These are phyloP conservation scores for Oreochromis spilurus DNA, from an alignment of 2,113 vertebrate species.

Conservation along the genomic window DNA sequence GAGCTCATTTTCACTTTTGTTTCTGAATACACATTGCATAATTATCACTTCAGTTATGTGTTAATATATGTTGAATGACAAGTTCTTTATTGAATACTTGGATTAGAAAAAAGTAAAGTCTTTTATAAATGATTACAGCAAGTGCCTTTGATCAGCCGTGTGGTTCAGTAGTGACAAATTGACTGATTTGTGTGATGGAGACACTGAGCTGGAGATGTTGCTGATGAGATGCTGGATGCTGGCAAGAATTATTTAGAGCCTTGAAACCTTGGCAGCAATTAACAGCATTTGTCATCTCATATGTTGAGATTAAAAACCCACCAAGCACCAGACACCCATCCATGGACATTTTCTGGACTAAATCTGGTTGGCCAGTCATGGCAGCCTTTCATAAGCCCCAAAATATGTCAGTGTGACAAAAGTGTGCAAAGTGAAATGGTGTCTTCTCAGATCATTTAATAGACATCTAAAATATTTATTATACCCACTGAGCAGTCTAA, in stretches of 20 bases:
- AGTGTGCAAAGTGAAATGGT: neutral
- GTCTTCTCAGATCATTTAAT: neutral
- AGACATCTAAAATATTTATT: neutral
- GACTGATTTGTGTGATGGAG: conserved; percentile 10
- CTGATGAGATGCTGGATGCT: conserved; percentile 18
- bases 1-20: conserved; percentile 13
- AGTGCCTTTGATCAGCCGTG: conserved; percentile 5
- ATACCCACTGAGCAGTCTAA: neutral
- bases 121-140: neutral
- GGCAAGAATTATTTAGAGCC: neutral
- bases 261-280: neutral
- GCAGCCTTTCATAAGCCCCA: neutral
- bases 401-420: neutral
- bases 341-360: neutral
- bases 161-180: conserved; percentile 19
- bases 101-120: neutral
- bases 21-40: neutral
- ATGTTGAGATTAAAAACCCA: neutral
- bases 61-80: conserved; percentile 15
- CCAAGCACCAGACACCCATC: neutral
- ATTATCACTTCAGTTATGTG: neutral
- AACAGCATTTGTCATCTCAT: neutral
- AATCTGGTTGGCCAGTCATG: neutral
- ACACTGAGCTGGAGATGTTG: neutral
- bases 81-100: neutral